Conservation (phyloP, 2,888 invertebrate genomes). For the Athalia cordata region DNA sequence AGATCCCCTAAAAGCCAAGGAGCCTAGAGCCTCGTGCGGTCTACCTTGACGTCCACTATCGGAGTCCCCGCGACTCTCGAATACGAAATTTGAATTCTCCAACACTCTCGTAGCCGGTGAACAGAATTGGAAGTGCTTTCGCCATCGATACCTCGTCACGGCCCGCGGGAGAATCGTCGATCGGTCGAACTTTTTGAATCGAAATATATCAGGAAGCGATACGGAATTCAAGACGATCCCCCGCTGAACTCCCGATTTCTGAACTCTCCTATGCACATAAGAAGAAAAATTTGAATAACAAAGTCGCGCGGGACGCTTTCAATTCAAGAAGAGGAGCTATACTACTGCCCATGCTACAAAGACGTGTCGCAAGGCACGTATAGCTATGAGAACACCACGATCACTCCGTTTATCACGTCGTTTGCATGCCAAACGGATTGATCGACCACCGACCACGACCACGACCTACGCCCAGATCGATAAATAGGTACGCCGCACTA, state of each 20-base stretch:
- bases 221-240: conserved; percentile 57
- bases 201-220: conserved; percentile 52
- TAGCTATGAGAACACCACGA: not conserved
- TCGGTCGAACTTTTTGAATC: conserved; percentile 47
- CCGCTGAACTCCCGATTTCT: not conserved
- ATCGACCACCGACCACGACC: conserved; percentile 35
- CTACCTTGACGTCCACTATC: conserved; percentile 48
- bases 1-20: conserved; percentile 55
- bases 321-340: not conserved
- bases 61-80: conserved; percentile 31
- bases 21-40: conserved; percentile 1
- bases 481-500: not conserved
- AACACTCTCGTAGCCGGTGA: not conserved
- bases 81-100: conserved; percentile 62
- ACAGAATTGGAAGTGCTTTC: not conserved
- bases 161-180: conserved; percentile 1
- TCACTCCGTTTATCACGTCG: conserved; percentile 55
- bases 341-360: no score
- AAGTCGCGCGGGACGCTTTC: conserved; percentile 57
- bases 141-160: not conserved
- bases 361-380: not conserved
- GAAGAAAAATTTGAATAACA: conserved; percentile 68
- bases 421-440: conserved; percentile 62
- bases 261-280: not conserved
- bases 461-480: conserved; percentile 3